Evolutionary conservation across 2,888 invertebrate species (phyloP), one percentile per base, ranked within the genome.

Genomic region (Cryptophagus acutangulus): DNA sequence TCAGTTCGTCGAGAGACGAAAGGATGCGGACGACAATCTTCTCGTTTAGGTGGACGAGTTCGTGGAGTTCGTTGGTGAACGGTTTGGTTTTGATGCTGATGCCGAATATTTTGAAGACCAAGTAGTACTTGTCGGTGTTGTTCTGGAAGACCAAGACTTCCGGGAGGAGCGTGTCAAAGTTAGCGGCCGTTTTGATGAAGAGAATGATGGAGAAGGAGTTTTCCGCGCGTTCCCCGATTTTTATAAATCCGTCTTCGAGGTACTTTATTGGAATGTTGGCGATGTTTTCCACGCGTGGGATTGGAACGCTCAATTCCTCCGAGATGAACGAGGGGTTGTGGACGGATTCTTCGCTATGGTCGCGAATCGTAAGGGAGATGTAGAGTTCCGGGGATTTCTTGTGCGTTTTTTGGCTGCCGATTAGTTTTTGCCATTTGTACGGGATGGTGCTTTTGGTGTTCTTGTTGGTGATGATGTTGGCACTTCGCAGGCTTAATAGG

Each of bases 401-500:
- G 17, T 58, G 54, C 36, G 58, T 61, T 38, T 59, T 47, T 25
- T 61, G 59, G 10, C 12, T 14, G 4, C 81, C 81, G 1, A 79
- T 69, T 2, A 83, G 59, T 48, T 76, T 76, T 47, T 80, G 76
- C 82, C 82, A 83, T 42, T 74, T 66, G 43, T 75, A 71, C 45
- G 73, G 74, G 1, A 76, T 53, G 68, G 76, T 51, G 9, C 42
- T 45, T 56, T 73, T 72, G 55, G 71, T 68, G 55, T 72, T 59
- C 49, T 72, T 63, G 57, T 74, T 69, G 52, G 73, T 66, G n/a
- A 82, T 71, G 8, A 84, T 77, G 51, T 82, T 82, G 1, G 87
- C 81, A 31, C 81, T 78, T 3, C 85, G 73, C 13, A 87, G 65
- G 36, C 82, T 84, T 5, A 87, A 61, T 6, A 87, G 61, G 29